These are phyloP conservation scores for Neodontobutis hainanensis DNA, from an alignment of 2,113 vertebrate genomes.

Conservation along the genomic window DNA sequence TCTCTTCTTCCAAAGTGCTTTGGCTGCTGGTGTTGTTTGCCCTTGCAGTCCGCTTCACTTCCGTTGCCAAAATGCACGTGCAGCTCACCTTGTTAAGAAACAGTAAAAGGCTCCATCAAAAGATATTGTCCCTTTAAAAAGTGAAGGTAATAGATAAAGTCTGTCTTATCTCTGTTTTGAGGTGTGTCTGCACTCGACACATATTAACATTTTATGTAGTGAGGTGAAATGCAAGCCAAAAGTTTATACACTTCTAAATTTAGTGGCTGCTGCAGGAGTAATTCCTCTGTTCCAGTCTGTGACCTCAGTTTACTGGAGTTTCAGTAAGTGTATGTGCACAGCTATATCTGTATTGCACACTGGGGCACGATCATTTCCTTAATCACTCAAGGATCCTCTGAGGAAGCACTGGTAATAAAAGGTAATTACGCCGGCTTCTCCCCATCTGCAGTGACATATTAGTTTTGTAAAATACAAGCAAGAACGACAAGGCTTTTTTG, in stretches of 20 bases:
- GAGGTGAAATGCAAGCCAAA: conserved; percentile 14
- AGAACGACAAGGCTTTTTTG: conserved; percentile 2
- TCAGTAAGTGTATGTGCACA: background rate
- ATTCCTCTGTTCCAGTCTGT: conserved; percentile 6
- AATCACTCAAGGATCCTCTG: conserved; percentile 54
- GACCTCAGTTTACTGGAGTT: conserved; percentile 10
- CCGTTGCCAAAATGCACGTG: background rate
- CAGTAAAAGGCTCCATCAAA: background rate
- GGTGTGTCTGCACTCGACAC: background rate
- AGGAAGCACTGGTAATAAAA: conserved; percentile 49
- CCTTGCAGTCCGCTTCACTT: no score
- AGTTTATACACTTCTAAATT: conserved; percentile 14
- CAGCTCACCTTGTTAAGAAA: no score
- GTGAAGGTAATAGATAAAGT: conserved; percentile 43
- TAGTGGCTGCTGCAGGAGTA: background rate
- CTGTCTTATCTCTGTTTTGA: background rate
- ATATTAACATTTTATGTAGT: background rate
- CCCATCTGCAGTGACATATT: conserved; percentile 44
- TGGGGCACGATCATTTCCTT: conserved; percentile 43
- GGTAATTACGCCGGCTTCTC: conserved; percentile 47
- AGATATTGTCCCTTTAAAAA: background rate
- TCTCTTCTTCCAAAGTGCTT: no score
- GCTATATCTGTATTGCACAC: conserved; percentile 20
- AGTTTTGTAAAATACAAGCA: conserved; percentile 23
- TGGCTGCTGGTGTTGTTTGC: no score